These are phyloP conservation scores for Lethenteron reissneri DNA, from an alignment of 2,113 vertebrate genomes.

Conservation along the genomic window DNA sequence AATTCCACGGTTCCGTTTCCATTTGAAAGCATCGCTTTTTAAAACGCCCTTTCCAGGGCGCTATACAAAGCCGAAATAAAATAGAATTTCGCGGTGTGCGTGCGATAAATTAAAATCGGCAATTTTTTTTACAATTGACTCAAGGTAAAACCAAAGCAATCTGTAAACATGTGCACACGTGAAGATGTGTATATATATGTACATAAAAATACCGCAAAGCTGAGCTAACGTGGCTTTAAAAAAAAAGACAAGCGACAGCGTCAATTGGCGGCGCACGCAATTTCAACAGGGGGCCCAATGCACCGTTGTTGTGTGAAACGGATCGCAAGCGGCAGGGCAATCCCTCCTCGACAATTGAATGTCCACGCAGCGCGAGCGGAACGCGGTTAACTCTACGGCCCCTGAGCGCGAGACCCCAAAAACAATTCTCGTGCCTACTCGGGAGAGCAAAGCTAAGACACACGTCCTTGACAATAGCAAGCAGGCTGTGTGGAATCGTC, in stretches of 20 bases:
- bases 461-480: too few species aligned
- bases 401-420: background rate
- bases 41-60: background rate
- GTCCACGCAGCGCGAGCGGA: background rate
- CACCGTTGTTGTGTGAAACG: background rate
- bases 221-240: background rate
- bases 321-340: background rate
- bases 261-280: too few species aligned
- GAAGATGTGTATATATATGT: background rate
- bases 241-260: background rate
- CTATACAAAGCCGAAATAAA: background rate
- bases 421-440: too few species aligned
- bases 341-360: background rate
- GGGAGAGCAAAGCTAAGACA: too few species aligned
- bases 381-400: background rate
- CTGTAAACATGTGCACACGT: background rate
- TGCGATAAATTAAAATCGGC: background rate
- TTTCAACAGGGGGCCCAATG: too few species aligned
- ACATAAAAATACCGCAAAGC: background rate
- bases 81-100: background rate
- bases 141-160: background rate
- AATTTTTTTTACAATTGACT: background rate
- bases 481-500: too few species aligned
- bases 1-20: background rate
- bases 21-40: background rate